phyloP scores from a whole-genome alignment of 2,113 vertebrate genomes.

The Chitala chitala region DNA sequence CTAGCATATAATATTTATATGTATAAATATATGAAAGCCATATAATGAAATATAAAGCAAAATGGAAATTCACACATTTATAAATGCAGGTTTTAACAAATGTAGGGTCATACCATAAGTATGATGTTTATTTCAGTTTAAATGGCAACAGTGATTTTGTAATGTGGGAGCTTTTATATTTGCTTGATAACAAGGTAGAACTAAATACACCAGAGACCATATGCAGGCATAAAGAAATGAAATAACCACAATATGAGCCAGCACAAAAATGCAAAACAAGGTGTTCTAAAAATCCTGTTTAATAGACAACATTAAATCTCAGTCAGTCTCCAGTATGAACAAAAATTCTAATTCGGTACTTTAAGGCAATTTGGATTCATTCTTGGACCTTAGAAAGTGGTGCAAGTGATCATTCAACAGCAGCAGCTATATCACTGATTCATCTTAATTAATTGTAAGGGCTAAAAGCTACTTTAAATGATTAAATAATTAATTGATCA shows the following conservation, averaged over 20 bases:
- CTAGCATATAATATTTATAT: neutral
- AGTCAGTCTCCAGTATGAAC: neutral
- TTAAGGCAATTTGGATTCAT: conserved; percentile 1
- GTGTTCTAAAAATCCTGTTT: neutral
- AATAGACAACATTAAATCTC: neutral
- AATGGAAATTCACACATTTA: neutral
- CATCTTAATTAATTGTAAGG: conserved; percentile 9
- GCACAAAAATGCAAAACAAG: neutral
- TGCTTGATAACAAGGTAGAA: too few species aligned
- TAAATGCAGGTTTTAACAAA: neutral
- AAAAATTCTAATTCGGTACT: neutral
- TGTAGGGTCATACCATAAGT: neutral
- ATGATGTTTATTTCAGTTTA: neutral
- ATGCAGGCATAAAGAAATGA: neutral
- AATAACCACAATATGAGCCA: conserved; percentile 8
- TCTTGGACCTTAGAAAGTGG: conserved; percentile 2
- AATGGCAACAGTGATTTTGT: too few species aligned
- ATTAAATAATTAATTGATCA: conserved; percentile 19
- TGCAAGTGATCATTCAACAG: conserved; percentile 5
- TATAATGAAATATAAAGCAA: neutral
- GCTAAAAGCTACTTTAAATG: neutral
- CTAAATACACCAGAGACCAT: neutral
- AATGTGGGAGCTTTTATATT: too few species aligned
- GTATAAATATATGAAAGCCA: neutral
- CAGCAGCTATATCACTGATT: conserved; percentile 2